Evolutionary conservation across 2,888 invertebrate species (phyloP).

Genomic region (Xestia xanthographa): DNA sequence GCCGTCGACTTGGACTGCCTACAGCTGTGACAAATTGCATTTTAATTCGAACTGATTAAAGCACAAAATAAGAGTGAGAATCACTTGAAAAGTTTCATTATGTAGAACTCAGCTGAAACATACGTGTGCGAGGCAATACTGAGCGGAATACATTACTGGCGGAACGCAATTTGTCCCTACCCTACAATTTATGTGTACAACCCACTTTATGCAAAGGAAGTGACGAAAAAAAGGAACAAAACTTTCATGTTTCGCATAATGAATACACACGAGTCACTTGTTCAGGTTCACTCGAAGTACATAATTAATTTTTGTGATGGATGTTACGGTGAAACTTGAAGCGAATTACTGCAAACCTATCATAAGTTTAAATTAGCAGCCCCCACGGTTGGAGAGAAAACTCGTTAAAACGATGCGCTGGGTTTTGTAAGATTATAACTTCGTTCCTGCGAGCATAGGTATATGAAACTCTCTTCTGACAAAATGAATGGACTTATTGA

Average conservation of each 20-base stretch:
- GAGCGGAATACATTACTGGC: constrained; percentile 82
- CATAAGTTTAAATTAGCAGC: constrained; percentile 74
- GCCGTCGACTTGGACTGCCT: constrained; percentile 45
- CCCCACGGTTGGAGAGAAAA: constrained; percentile 68
- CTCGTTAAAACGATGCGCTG: constrained; percentile 71
- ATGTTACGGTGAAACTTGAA: constrained; percentile 40
- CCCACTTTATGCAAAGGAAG: constrained; percentile 83
- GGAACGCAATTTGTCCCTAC: constrained; percentile 86
- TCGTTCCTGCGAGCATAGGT: constrained; percentile 53
- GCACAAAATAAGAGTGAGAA: constrained; percentile 79
- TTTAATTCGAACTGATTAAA: constrained; percentile 82
- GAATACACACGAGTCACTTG: constrained; percentile 71
- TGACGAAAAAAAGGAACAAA: constrained; percentile 78
- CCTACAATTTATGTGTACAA: constrained; percentile 86
- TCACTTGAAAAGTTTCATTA: constrained; percentile 82
- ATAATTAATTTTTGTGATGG: constrained; percentile 57
- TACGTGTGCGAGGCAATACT: constrained; percentile 77
- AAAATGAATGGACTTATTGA: constrained; percentile 61
- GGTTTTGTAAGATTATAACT: constrained; percentile 72
- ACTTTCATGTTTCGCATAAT: constrained; percentile 68
- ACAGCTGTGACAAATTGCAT: constrained; percentile 74
- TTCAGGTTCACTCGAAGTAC: constrained; percentile 57
- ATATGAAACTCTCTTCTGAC: constrained; percentile 36
- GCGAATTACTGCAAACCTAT: constrained; percentile 67
- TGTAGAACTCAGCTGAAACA: constrained; percentile 79